Conservation (phyloP, 2,113 vertebrate species). For the Odontophorus gujanensis region DNA sequence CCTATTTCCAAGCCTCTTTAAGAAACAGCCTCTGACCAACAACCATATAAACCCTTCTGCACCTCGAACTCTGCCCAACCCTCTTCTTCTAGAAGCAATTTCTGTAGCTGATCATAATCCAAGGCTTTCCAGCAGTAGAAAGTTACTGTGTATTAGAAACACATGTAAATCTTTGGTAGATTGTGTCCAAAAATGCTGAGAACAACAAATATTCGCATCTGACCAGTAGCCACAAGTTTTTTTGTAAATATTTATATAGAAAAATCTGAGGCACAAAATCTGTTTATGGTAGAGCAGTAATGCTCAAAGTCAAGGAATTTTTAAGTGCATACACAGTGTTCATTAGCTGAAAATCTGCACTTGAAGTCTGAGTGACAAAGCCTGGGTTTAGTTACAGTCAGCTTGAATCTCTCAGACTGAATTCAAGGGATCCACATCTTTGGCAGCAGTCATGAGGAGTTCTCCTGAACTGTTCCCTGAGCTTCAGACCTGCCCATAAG, state of each 20-base stretch:
- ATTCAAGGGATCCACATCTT: background rate
- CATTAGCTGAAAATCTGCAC: background rate
- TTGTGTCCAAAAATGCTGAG: slow-evolving; percentile 9
- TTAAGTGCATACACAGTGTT: background rate
- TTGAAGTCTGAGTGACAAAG: background rate
- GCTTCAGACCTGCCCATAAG: background rate
- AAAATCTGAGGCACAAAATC: slow-evolving; percentile 27
- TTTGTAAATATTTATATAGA: slow-evolving; percentile 28
- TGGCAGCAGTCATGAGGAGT: background rate
- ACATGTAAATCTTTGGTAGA: slow-evolving; percentile 30
- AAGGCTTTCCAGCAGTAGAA: slow-evolving; percentile 41
- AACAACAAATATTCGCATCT: slow-evolving; percentile 24
- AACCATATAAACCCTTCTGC: background rate
- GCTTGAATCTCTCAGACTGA: background rate
- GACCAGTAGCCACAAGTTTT: slow-evolving; percentile 28
- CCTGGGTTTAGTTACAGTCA: background rate
- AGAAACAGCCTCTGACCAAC: background rate
- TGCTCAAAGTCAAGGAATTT: background rate
- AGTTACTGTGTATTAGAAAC: slow-evolving; percentile 34
- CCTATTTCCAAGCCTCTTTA: background rate
- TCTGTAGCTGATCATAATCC: background rate
- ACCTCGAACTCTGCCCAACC: background rate
- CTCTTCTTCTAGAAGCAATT: background rate
- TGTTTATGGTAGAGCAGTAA: slow-evolving; percentile 29
- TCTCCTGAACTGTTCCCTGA: background rate